Conservation (phyloP, 1,140 invertebrate genomes). For the Physella acuta region DNA sequence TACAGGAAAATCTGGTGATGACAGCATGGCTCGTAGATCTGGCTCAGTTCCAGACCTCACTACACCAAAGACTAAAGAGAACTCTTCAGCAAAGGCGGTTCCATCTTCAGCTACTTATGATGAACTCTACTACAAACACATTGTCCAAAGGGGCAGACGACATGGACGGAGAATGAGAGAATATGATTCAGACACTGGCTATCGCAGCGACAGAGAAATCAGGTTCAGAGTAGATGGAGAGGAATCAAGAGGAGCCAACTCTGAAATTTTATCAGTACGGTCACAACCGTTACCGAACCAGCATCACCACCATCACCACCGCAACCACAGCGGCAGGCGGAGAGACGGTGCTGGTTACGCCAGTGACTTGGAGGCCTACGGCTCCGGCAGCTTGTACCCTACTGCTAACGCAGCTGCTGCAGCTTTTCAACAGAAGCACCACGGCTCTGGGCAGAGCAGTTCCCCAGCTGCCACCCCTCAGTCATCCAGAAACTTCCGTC, state of each 20-base stretch:
- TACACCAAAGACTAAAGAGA: neutral
- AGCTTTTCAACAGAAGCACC: conserved; percentile 28
- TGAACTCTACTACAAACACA: conserved; percentile 32
- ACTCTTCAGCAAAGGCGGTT: neutral
- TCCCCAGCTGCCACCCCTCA: neutral
- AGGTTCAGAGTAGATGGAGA: conserved; percentile 32
- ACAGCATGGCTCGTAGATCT: neutral
- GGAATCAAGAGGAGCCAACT: conserved; percentile 13
- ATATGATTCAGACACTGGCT: conserved; percentile 58
- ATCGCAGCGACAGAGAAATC: conserved; percentile 51
- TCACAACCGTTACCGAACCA: conserved; percentile 17
- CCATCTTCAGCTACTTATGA: neutral
- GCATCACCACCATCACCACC: neutral
- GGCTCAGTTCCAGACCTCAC: conserved; percentile 18
- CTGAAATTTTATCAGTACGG: conserved; percentile 27
- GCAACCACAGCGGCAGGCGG: conserved; percentile 5
- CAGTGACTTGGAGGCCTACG: conserved; percentile 52
- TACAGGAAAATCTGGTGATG: neutral
- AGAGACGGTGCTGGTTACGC: conserved; percentile 42
- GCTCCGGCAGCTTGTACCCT: conserved; percentile 22
- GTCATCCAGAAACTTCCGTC: conserved; percentile 13
- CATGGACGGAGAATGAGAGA: conserved; percentile 39
- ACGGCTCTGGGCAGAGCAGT: neutral
- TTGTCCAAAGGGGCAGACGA: conserved; percentile 29
- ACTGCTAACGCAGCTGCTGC: conserved; percentile 23